phyloP scores from a whole-genome alignment of 2,113 vertebrate species.

The Tringa solitaria region DNA sequence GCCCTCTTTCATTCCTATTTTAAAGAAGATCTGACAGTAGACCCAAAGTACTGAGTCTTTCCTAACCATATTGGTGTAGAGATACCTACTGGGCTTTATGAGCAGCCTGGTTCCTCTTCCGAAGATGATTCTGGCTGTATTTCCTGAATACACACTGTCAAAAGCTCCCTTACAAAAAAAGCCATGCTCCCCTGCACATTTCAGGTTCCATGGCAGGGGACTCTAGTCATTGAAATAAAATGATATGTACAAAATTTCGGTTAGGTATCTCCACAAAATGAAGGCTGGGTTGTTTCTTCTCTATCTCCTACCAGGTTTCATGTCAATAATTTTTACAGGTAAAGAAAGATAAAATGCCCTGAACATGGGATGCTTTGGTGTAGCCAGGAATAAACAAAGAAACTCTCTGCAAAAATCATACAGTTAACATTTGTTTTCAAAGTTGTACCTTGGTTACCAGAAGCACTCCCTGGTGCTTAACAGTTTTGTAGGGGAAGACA shows the following conservation, averaged over 20 bases:
- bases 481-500: background rate
- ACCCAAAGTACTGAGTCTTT: background rate
- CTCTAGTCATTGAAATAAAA: background rate
- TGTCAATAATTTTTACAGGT: background rate
- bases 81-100: background rate
- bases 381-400: background rate
- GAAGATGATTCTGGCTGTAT: background rate
- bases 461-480: background rate
- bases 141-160: background rate
- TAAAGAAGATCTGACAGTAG: background rate
- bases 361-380: background rate
- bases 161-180: background rate
- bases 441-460: background rate
- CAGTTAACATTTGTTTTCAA: background rate
- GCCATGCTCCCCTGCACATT: background rate
- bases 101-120: constrained; percentile 1
- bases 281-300: background rate
- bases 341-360: background rate
- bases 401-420: background rate
- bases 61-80: background rate
- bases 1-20: background rate
- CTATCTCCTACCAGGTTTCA: background rate
- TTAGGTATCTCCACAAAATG: background rate
- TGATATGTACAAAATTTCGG: rapidly evolving
- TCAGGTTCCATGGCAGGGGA: background rate